These are phyloP conservation scores for Ethmia dodecea DNA, from an alignment of 2,888 invertebrate genomes.

Conservation along the genomic window DNA sequence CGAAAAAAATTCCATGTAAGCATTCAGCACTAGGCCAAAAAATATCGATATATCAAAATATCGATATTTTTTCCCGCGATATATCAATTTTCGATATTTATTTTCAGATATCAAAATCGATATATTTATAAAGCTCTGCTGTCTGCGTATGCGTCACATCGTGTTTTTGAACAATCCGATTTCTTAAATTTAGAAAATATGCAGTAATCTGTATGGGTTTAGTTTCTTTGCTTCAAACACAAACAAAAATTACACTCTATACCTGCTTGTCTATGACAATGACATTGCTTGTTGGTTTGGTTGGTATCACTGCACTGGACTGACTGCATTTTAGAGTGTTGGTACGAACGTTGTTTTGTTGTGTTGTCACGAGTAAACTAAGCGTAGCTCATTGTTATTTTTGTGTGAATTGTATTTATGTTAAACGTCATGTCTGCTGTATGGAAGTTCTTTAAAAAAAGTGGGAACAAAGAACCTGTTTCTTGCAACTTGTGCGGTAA, in stretches of 20 bases:
- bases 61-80: no score
- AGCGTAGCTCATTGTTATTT: not conserved
- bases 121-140: no score
- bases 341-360: conserved; percentile 22
- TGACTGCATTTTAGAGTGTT: conserved; percentile 19
- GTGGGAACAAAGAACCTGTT: conserved; percentile 6
- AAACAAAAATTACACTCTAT: not conserved
- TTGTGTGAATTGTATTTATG: not conserved
- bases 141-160: no score
- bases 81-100: no score
- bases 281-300: conserved; percentile 1
- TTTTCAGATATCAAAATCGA: no score
- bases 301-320: conserved; percentile 1
- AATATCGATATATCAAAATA: no score
- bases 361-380: not conserved
- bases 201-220: no score
- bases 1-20: no score
- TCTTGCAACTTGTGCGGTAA: conserved; percentile 21
- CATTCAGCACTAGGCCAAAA: no score
- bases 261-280: not conserved
- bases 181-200: no score
- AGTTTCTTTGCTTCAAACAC: no score
- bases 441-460: not conserved
- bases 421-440: not conserved
- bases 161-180: no score